Base-by-base conservation (phyloP, 2,113 vertebrate species). In the Microcebus jonahi region DNA sequence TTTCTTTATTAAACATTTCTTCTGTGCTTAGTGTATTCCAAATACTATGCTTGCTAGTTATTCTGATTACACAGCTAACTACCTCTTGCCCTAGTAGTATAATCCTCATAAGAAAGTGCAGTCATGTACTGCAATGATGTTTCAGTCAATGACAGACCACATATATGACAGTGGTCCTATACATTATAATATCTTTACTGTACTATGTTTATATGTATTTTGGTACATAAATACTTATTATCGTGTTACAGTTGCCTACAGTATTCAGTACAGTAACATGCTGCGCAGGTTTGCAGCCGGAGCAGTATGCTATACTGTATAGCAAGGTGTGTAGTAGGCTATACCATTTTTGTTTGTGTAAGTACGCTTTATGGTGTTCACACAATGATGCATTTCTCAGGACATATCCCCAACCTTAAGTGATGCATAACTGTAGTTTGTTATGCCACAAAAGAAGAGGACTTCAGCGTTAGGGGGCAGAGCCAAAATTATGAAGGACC, bases 1-100 rank as follows among this genome's bases (percentile, higher is more conserved):
- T 75, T 95, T 73, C 3, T 63, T 83, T 53, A 48, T 81, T 92
- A 90, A 71, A 48, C 59, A 94, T 90, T 85, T 82, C 55, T 92
- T 92, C 39, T 88, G 25, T 96, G 25, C 10, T 27, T 88, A 42
- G 1, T 75, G 2, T 90, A 76, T 92, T 83, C 39, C 34, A 55
- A 39, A 70, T 84, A 59, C 42, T 59, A 17, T 68, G 21, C 20
- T 61, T 91, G 6, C n/a, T 77, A 59, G 50, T 63, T 77, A 63
- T 80, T 82, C 20, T 93, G 36, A 73, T 57, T 68, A 61, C 45
- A 82, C 11, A 88, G 29, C 31, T 80, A 77, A 92, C 42, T 27
- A 63, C 13, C 23, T 87, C 45, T 34, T 80, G 25, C 42, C 48
- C 34, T 75, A 48, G 45, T 88, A 53, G 21, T 77, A 87, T 67